A percentile compares a stretch with the other conserved stretches of the same genome.
Evolutionary conservation across 2,888 invertebrate genomes (phyloP).

Genomic region (Lymantria dispar): DNA sequence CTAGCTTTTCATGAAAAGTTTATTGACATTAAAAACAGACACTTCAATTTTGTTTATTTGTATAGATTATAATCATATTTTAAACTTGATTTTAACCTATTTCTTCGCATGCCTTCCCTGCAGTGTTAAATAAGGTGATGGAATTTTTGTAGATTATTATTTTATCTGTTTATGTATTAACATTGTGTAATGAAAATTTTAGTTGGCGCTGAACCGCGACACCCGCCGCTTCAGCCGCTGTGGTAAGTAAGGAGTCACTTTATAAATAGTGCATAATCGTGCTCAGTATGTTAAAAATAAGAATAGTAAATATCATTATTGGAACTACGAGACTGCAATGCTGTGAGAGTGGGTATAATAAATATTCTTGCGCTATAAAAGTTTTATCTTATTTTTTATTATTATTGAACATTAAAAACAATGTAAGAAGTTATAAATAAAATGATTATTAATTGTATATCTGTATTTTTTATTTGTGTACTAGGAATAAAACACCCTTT

Average conservation of each 20-base stretch:
- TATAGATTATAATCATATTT: too few species aligned
- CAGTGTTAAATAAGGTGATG: conserved; percentile 26
- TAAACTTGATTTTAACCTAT: conserved; percentile 10
- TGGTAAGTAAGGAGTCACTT: conserved; percentile 73
- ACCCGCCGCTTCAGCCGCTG: conserved; percentile 33
- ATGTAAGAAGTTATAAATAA: conserved; percentile 40
- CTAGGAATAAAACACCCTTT: conserved; percentile 42
- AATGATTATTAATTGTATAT: conserved; percentile 41
- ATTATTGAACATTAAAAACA: conserved; percentile 25
- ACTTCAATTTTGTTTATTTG: too few species aligned
- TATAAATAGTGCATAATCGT: conserved; percentile 68
- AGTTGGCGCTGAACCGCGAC: conserved; percentile 55
- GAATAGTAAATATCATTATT: conserved; percentile 6
- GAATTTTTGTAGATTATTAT: conserved; percentile 12
- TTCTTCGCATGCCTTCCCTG: conserved; percentile 23
- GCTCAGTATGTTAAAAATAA: conserved; percentile 29
- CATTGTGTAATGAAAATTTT: conserved; percentile 50
- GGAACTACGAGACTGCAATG: conserved; percentile 34
- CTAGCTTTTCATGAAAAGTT: too few species aligned
- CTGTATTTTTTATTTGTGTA: conserved; percentile 48
- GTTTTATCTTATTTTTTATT: conserved; percentile 29
- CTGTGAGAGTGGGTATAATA: conserved; percentile 34
- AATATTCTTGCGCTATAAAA: conserved; percentile 34
- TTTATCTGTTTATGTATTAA: conserved; percentile 20
- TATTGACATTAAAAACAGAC: too few species aligned